Percentiles rank a stretch among this genome's conserved stretches.
These are phyloP conservation scores for Coregonus sp. DNA, from an alignment of 2,797 vertebrate genomes.

Conservation along the genomic window DNA sequence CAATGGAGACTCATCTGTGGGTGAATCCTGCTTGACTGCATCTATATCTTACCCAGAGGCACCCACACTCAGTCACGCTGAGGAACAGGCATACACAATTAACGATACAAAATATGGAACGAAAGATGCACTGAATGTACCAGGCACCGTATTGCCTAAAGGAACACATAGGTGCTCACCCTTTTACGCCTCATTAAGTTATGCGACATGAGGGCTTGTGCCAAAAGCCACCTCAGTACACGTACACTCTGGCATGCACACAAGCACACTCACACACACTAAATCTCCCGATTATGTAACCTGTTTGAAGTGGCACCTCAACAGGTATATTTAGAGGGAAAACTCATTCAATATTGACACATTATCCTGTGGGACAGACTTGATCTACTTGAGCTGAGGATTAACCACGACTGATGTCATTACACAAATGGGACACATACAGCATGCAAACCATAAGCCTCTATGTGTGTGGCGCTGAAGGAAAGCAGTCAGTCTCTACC, in stretches of 20 bases:
- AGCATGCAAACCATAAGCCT: background rate
- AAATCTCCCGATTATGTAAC: background rate
- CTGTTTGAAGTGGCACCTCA: slow-evolving; percentile 1
- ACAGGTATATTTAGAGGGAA: slow-evolving; percentile 27
- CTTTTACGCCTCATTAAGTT: background rate
- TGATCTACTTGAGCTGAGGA: slow-evolving; percentile 21
- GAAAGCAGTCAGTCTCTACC: background rate
- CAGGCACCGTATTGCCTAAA: too few relatives aligned
- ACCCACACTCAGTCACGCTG: background rate
- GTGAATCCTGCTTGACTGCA: slow-evolving; percentile 25
- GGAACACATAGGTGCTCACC: background rate
- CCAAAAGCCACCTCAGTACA: background rate
- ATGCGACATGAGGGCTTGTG: background rate
- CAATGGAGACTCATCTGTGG: slow-evolving; percentile 35
- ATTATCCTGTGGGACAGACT: slow-evolving; percentile 13
- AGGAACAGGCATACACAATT: background rate
- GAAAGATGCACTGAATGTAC: background rate
- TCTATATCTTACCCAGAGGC: slow-evolving; percentile 1
- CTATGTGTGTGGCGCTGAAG: background rate
- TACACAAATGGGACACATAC: background rate
- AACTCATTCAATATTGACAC: slow-evolving; percentile 20
- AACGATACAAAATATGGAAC: background rate
- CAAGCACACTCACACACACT: background rate
- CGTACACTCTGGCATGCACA: background rate
- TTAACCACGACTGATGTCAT: slow-evolving; percentile 19